These are phyloP conservation scores for Rhabdophis nuchalis DNA, from an alignment of 2,797 vertebrate genomes.

Conservation along the genomic window DNA sequence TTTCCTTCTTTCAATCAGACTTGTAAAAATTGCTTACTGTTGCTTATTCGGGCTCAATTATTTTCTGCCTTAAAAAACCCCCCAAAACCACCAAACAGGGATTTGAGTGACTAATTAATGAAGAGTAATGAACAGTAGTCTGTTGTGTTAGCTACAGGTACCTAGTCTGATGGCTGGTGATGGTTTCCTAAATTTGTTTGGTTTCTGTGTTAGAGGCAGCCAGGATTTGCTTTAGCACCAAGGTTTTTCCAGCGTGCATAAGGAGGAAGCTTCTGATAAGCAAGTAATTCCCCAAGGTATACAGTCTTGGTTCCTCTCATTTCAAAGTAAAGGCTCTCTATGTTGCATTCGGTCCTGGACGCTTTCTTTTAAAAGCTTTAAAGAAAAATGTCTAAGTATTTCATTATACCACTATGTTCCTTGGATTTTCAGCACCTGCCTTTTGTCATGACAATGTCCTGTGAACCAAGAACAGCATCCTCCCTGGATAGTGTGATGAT, in stretches of 20 bases:
- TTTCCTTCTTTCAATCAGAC: not conserved
- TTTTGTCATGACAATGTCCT: not conserved
- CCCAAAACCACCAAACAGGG: not conserved
- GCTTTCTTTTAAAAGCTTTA: not conserved
- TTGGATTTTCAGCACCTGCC: not conserved
- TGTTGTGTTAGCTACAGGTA: slow-evolving; percentile 17
- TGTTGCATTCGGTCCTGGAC: not conserved
- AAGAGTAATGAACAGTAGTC: not conserved
- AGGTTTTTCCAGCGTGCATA: slow-evolving; percentile 13
- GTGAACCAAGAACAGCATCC: not conserved
- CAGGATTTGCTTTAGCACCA: not conserved
- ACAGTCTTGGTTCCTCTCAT: not conserved
- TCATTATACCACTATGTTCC: not conserved
- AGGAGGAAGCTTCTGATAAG: not conserved
- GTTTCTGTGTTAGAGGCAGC: not conserved
- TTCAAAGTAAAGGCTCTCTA: not conserved
- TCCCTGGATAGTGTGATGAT: not conserved
- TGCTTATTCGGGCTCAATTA: not conserved
- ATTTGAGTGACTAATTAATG: not conserved
- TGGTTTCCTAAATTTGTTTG: not conserved
- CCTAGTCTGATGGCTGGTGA: slow-evolving; percentile 10
- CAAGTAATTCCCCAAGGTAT: not conserved
- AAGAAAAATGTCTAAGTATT: not conserved
- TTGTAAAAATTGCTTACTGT: not conserved
- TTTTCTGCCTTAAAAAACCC: not conserved